Evolutionary conservation across 2,113 vertebrate species (phyloP).

Genomic region (Cyphomyrus plagiostoma): DNA sequence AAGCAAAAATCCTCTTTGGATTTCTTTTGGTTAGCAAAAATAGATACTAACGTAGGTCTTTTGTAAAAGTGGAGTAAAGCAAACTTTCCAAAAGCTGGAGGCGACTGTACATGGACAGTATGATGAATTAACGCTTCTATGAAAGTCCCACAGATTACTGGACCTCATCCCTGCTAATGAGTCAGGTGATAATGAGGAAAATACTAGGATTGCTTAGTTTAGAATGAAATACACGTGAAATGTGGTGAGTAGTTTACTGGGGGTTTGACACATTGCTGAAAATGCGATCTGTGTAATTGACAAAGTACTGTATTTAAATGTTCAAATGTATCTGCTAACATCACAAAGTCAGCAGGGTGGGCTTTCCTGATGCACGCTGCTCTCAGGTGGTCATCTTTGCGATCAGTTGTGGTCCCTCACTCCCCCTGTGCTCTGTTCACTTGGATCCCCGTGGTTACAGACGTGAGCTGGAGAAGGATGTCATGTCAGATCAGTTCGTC

Average conservation of each 20-base stretch:
- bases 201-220: neutral
- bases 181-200: neutral
- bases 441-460: neutral
- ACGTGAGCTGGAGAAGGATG: neutral
- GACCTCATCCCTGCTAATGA: neutral
- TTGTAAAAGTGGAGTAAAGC: neutral
- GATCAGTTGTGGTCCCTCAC: neutral
- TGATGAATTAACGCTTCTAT: neutral
- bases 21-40: neutral
- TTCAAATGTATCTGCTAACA: neutral
- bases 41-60: neutral
- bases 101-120: neutral
- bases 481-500: conserved; percentile 49
- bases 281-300: neutral
- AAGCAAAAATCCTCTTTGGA: neutral
- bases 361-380: neutral
- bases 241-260: neutral
- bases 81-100: neutral
- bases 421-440: neutral
- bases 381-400: neutral
- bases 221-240: neutral
- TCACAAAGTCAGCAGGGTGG: neutral
- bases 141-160: neutral
- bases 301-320: neutral
- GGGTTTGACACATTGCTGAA: neutral